These are phyloP conservation scores for Odocoileus hemionus DNA, from an alignment of 2,113 vertebrate species.

Conservation along the genomic window DNA sequence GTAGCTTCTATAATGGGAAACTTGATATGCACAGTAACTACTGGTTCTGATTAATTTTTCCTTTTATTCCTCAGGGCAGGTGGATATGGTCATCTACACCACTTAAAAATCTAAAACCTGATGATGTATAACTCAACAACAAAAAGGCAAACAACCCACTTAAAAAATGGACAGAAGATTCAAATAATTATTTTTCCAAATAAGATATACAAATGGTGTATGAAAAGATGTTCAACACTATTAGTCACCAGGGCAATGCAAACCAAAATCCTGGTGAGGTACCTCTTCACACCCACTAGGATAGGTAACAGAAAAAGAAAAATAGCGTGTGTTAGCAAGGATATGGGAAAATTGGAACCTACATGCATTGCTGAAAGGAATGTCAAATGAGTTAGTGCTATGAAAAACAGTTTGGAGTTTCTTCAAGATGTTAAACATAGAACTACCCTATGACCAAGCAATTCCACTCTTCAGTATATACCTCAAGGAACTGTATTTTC, in stretches of 20 bases:
- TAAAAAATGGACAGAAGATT: neutral
- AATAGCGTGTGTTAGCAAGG: neutral
- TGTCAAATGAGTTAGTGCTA: neutral
- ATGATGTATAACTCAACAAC: neutral
- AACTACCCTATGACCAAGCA: neutral
- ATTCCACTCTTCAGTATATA: neutral
- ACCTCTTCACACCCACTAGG: neutral
- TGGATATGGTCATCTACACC: neutral
- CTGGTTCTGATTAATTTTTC: neutral
- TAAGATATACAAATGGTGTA: neutral
- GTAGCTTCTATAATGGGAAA: neutral
- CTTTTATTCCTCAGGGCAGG: neutral
- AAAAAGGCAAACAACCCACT: neutral
- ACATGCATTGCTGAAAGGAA: neutral
- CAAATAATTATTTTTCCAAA: neutral
- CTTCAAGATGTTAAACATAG: neutral
- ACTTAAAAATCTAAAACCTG: neutral
- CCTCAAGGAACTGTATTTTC: neutral
- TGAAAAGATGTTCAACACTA: neutral
- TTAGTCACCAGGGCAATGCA: neutral
- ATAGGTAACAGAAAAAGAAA: neutral
- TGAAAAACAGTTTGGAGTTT: neutral
- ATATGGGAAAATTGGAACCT: neutral
- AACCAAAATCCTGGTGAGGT: neutral
- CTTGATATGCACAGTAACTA: neutral